A percentile compares a stretch with the other conserved stretches of the same genome.
phyloP scores from a whole-genome alignment of 2,888 invertebrate species.

The Prosopocoilus inquinatus region DNA sequence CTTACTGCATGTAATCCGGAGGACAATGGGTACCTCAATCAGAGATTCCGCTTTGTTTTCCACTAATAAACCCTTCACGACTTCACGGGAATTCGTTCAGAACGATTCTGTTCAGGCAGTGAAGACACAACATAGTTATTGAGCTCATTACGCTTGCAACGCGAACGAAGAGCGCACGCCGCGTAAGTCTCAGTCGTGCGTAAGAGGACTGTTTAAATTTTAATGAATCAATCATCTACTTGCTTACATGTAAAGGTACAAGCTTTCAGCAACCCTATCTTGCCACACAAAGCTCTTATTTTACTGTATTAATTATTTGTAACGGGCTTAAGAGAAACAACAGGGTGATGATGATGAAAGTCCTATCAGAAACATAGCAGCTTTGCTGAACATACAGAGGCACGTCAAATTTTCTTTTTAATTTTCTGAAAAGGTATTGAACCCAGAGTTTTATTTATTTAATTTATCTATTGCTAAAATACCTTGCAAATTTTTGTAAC shows the following conservation, averaged over 20 bases:
- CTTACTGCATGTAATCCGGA: constrained; percentile 37
- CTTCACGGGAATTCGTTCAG: constrained; percentile 22
- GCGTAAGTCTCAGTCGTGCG: not conserved
- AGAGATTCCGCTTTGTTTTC: constrained; percentile 42
- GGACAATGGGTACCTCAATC: constrained; percentile 40
- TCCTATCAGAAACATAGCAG: not conserved
- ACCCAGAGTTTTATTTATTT: too few species aligned
- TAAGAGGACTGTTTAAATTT: constrained; percentile 1
- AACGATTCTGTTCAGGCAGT: not conserved
- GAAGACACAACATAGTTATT: not conserved
- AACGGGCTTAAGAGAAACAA: too few species aligned
- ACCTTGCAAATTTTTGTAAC: too few species aligned
- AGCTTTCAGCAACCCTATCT: too few species aligned
- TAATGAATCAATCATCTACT: not conserved
- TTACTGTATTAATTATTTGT: too few species aligned
- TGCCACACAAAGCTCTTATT: too few species aligned
- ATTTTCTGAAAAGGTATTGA: too few species aligned
- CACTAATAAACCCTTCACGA: constrained; percentile 39
- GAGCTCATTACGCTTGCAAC: not conserved
- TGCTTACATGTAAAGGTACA: too few species aligned
- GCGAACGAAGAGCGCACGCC: not conserved
- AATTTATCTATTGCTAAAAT: too few species aligned
- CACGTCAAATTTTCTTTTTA: too few species aligned
- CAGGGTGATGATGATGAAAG: not conserved
- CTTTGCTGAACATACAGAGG: not conserved